Evolutionary conservation across 2,797 vertebrate species (phyloP), one percentile per base, ranked within the genome.

Genomic region (Myiotriccus ornatus): DNA sequence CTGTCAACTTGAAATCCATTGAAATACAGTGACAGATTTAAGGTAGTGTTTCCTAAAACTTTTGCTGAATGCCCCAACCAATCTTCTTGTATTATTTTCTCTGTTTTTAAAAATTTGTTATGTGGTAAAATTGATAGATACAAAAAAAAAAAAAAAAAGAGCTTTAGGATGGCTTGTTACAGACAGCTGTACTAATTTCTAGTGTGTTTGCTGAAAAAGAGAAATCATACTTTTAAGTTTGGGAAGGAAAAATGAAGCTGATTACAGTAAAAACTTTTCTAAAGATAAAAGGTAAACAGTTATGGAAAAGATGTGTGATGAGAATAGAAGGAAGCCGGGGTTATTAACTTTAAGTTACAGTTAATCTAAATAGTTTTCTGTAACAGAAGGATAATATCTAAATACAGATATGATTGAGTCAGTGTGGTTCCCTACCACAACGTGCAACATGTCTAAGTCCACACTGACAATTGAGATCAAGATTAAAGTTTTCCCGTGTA

Each of bases 341-440:
- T 67, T 71, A 57, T 67, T 69, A 81, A 63, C 20, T 68, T 64
- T 14, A 68, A 90, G 8, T 78, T 84, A 63, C 46, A 81, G 70
- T 81, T 87, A 78, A 92, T 90, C 53, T 84, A 93, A 86, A 63
- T 71, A 6, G 30, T 73, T 62, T 87, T 91, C 62, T 87, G 46
- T 92, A 87, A 82, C 46, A 87, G 57, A 67, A 89, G 70, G 46
- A 57, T 92, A 79, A 62, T 82, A 89, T 81, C 89, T 89, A 75
- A 81, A 71, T 75, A 82, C 63, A 93, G 71, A 79, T 64, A 90
- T 84, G 53, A 93, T 91, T 78, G 84, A 90, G 77, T 78, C 70
- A 75, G 13, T 62, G 74, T 64, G 19, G 53, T 81, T 90, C 70
- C 53, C 37, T 74, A 41, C 55, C 35, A 30, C 67, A 60, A 60